These are phyloP conservation scores for Uria lomvia DNA, from an alignment of 2,113 vertebrate genomes.

Conservation along the genomic window DNA sequence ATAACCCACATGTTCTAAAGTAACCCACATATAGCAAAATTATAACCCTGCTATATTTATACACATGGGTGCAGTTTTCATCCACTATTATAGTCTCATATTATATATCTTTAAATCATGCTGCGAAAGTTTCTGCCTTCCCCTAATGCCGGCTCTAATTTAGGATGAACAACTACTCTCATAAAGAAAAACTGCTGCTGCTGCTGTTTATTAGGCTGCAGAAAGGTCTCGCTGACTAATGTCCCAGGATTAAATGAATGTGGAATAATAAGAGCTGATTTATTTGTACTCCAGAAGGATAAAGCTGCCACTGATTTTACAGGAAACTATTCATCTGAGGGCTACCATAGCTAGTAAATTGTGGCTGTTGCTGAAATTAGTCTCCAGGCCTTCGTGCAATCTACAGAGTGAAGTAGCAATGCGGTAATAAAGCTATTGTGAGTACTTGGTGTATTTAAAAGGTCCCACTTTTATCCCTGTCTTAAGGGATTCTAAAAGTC, in stretches of 20 bases:
- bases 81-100: constrained; percentile 73
- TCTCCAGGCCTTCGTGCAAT: constrained; percentile 74
- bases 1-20: constrained; percentile 61
- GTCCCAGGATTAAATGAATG: constrained; percentile 85
- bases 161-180: constrained; percentile 85
- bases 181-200: constrained; percentile 87
- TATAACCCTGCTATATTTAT: constrained; percentile 74
- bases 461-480: constrained; percentile 48
- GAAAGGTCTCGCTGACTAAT: constrained; percentile 86
- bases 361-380: constrained; percentile 79
- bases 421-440: constrained; percentile 74
- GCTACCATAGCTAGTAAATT: constrained; percentile 79
- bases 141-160: constrained; percentile 80
- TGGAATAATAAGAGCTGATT: constrained; percentile 87
- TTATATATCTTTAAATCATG: constrained; percentile 82
- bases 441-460: constrained; percentile 74
- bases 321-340: constrained; percentile 87
- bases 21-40: constrained; percentile 69
- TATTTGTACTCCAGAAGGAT: constrained; percentile 81
- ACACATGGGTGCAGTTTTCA: constrained; percentile 76
- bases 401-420: constrained; percentile 67
- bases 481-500: constrained; percentile 61
- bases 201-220: constrained; percentile 84
- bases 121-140: constrained; percentile 76
- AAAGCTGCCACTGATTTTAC: constrained; percentile 84